These are phyloP conservation scores for Istiophorus platypterus DNA, from an alignment of 2,113 vertebrate genomes.

Conservation along the genomic window DNA sequence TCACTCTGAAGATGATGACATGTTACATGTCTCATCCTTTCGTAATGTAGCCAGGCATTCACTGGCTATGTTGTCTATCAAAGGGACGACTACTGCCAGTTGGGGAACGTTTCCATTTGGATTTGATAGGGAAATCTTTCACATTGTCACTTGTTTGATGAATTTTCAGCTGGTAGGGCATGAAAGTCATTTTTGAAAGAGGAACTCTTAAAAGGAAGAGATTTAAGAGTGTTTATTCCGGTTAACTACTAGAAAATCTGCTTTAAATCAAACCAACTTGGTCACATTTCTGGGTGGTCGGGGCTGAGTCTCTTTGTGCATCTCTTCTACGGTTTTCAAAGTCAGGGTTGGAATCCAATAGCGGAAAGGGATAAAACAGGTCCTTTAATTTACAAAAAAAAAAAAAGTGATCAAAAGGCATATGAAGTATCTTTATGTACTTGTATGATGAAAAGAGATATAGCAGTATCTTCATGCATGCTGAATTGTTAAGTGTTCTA, in stretches of 20 bases:
- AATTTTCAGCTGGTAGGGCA: slow-evolving; percentile 42
- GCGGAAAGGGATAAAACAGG: slow-evolving; percentile 3
- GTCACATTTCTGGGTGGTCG: slow-evolving; percentile 64
- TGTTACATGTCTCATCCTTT: slow-evolving; percentile 1
- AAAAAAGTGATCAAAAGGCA: slow-evolving; percentile 13
- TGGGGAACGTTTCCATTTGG: slow-evolving; percentile 50
- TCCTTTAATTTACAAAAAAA: not conserved
- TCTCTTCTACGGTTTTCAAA: slow-evolving; percentile 27
- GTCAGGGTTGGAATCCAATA: slow-evolving; percentile 12
- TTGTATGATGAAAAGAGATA: not conserved
- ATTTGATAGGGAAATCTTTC: slow-evolving; percentile 24
- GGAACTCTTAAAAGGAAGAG: slow-evolving; percentile 34
- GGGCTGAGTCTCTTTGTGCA: slow-evolving; percentile 40
- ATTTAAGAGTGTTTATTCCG: slow-evolving; percentile 32
- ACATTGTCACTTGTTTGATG: slow-evolving; percentile 20
- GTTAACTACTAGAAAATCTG: slow-evolving; percentile 52
- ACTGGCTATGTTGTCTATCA: slow-evolving; percentile 10
- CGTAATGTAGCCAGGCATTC: not conserved
- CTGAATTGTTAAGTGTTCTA: not conserved
- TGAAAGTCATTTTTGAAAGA: slow-evolving; percentile 33
- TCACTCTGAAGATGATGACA: slow-evolving; percentile 13
- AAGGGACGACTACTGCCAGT: not conserved
- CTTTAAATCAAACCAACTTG: slow-evolving; percentile 56
- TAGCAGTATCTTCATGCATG: not conserved
- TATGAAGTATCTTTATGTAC: not conserved